Evolutionary conservation across 2,113 vertebrate genomes (phyloP), one percentile per base, ranked within the genome.

Genomic region (Elachura formosa): DNA sequence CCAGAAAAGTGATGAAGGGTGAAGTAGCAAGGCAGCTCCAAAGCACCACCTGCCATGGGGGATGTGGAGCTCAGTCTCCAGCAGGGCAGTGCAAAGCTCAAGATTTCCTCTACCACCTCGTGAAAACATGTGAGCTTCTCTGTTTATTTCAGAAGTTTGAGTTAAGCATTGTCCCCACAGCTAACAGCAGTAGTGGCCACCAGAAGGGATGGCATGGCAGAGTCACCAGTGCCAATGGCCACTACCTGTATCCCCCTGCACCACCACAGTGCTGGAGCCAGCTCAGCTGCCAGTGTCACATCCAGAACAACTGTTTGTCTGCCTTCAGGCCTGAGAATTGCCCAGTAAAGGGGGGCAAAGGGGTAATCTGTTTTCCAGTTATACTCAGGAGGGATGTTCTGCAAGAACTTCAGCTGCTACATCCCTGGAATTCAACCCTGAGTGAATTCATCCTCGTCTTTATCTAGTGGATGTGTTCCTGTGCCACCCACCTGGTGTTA

Each of bases 181-280:
- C 74, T 69, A 55, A 25, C 36, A 82, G 78, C 74, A 66, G 58
- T 33, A 55, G 83, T 7, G 43, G 62, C 31, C 79, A n/a, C 26
- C 74, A 54, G 75, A 48, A 68, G 45, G 28, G 26, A 5, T 68
- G 74, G 66, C 48, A 48, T n/a, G 48, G 59, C 54, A 79, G 45
- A 55, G 51, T 38, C 31, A 17, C 43, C 45, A 54, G 80, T 1
- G 1, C 29, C 43, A 7, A 41, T 31, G 40, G 14, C 52, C 66
- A 52, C 67, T 29, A 4, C 64, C 29, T 83, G 23, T 29, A 2
- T 31, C 43, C 43, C 40, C 6, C 33, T 80, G 49, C 48, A 12
- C 24, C 2, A 2, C 21, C 66, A 52, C 5, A 1, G 41, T 40
- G 28, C 79, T 3, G 12, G 26, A 63, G 25, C 46, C 0, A 2